Percentiles rank a stretch among this genome's conserved stretches.
Conservation (phyloP, 1,140 invertebrate species). For the Hylaeus anthracinus region DNA sequence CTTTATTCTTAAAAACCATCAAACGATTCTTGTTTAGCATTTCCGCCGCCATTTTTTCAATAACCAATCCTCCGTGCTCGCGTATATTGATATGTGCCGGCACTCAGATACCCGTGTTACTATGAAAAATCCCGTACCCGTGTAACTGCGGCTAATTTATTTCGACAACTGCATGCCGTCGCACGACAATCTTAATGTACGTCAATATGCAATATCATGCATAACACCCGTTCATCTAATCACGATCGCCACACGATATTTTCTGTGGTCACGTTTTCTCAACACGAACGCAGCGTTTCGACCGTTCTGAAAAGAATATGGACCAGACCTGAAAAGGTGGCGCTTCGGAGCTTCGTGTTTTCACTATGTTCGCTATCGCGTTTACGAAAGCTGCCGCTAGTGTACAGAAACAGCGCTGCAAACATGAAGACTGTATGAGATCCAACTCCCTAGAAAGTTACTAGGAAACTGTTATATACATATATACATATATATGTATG, state of each 20-base stretch:
- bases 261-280: slow-evolving; percentile 36
- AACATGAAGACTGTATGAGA: no score
- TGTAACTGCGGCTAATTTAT: slow-evolving; percentile 59
- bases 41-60: slow-evolving; percentile 89
- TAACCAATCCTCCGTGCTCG: slow-evolving; percentile 74
- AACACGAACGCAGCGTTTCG: slow-evolving; percentile 40
- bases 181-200: slow-evolving; percentile 55
- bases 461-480: no score
- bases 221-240: slow-evolving; percentile 58
- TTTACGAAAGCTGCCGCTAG: no score
- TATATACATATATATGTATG: no score
- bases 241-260: slow-evolving; percentile 25
- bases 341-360: slow-evolving; percentile 5
- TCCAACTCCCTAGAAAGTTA: no score
- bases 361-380: background rate
- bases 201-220: slow-evolving; percentile 71
- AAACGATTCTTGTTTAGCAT: slow-evolving; percentile 90
- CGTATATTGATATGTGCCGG: slow-evolving; percentile 63
- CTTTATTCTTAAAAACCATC: slow-evolving; percentile 98
- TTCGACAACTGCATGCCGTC: slow-evolving; percentile 71
- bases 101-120: slow-evolving; percentile 43
- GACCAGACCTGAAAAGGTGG: slow-evolving; percentile 37
- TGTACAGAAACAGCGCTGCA: no score
- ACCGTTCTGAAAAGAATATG: slow-evolving; percentile 57
- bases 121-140: slow-evolving; percentile 33